A percentile compares a stretch with the other conserved stretches of the same genome.
phyloP scores from a whole-genome alignment of 2,888 invertebrate species.

The Spodoptera picta region DNA sequence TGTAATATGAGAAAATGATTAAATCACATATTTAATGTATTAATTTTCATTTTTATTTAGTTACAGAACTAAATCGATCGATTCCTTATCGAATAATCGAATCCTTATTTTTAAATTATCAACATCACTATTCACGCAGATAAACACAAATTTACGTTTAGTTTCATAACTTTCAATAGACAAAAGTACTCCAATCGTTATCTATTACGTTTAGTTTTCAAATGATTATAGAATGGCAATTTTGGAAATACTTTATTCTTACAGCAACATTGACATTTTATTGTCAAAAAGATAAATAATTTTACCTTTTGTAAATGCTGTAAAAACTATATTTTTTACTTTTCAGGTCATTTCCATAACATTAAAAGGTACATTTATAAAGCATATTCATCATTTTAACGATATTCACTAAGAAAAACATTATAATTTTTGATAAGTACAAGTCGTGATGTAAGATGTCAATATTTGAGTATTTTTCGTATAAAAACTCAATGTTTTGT shows the following conservation, averaged over 20 bases:
- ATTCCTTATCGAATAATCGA: no score
- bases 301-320: constrained; percentile 66
- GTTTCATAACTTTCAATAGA: background rate
- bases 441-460: constrained; percentile 81
- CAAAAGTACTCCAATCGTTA: constrained; percentile 3
- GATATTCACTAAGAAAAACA: background rate
- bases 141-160: constrained; percentile 16
- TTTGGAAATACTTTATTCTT: background rate
- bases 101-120: background rate
- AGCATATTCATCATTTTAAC: constrained; percentile 1
- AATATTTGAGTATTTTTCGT: constrained; percentile 54
- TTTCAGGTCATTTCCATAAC: constrained; percentile 37
- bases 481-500: constrained; percentile 23
- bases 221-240: no score
- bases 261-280: constrained; percentile 31
- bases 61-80: no score
- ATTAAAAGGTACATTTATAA: constrained; percentile 49
- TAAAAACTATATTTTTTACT: constrained; percentile 51
- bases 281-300: constrained; percentile 67
- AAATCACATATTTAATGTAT: no score
- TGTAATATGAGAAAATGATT: no score
- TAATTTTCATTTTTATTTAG: no score
- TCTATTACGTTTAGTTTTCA: background rate
- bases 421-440: constrained; percentile 15
- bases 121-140: constrained; percentile 32